A percentile compares a stretch with the other conserved stretches of the same genome.
Conservation (phyloP, 2,888 invertebrate species). For the Dasypolia templi region DNA sequence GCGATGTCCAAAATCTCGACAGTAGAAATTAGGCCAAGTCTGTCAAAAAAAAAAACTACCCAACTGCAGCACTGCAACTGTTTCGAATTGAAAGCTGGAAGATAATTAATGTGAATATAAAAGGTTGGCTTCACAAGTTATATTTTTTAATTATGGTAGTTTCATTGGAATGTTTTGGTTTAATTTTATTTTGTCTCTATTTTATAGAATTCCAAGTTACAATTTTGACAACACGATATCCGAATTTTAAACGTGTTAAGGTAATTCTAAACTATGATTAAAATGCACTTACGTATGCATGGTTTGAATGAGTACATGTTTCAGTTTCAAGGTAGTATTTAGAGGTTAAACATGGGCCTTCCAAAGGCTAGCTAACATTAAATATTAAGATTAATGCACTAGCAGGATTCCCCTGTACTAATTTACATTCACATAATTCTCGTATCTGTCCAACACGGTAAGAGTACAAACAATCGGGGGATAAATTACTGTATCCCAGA, state of each 20-base stretch:
- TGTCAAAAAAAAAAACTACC: conserved; percentile 75
- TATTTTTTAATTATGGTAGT: conserved; percentile 17
- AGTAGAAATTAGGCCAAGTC: conserved; percentile 81
- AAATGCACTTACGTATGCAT: not conserved
- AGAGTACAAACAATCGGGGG: not conserved
- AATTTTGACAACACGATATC: not conserved
- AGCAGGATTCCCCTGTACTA: conserved; percentile 9
- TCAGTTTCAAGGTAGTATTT: not conserved
- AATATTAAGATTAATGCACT: not conserved
- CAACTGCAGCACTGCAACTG: too few species aligned
- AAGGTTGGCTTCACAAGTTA: conserved; percentile 35
- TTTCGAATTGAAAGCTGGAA: conserved; percentile 69
- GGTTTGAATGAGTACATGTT: not conserved
- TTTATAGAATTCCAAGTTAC: not conserved
- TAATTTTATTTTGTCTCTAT: not conserved
- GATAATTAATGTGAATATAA: conserved; percentile 71
- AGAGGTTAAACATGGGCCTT: too few species aligned
- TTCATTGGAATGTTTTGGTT: not conserved
- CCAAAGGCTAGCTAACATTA: not conserved
- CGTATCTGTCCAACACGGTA: not conserved
- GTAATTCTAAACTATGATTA: not conserved
- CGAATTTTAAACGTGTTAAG: not conserved
- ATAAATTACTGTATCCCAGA: too few species aligned
- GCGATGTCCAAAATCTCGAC: conserved; percentile 74
- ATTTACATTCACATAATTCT: conserved; percentile 15